phyloP scores from a whole-genome alignment of 2,797 vertebrate species.

The Florisuga fusca region DNA sequence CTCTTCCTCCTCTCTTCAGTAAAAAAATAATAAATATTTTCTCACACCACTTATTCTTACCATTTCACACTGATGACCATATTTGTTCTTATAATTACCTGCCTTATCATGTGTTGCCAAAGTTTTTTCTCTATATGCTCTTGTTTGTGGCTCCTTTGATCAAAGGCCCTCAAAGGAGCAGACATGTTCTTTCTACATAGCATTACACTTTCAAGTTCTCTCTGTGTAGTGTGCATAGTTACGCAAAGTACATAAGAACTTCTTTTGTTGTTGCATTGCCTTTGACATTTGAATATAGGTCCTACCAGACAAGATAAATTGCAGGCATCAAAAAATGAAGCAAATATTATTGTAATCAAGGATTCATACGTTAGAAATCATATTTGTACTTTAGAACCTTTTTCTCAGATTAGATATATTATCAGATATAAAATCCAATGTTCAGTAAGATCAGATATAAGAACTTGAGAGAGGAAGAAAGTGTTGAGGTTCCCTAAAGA shows the following conservation, averaged over 20 bases:
- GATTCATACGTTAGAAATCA: neutral
- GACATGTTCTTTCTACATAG: fast-evolving
- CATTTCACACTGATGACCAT: neutral
- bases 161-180: neutral
- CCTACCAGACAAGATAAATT: neutral
- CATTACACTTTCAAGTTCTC: neutral
- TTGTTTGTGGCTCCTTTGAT: neutral
- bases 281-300: neutral
- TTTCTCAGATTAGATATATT: neutral
- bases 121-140: neutral
- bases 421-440: neutral
- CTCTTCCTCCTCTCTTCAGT: fast-evolving
- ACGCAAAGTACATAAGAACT: neutral
- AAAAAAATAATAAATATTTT: neutral
- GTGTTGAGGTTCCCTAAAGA: neutral
- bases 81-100: neutral
- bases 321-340: neutral
- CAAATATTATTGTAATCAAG: neutral
- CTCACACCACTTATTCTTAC: neutral
- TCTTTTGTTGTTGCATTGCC: neutral
- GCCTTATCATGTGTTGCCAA: neutral
- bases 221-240: neutral
- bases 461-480: neutral
- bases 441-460: neutral
- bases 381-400: neutral